phyloP scores from a whole-genome alignment of 2,888 invertebrate species.

The Ophion obscuratus region DNA sequence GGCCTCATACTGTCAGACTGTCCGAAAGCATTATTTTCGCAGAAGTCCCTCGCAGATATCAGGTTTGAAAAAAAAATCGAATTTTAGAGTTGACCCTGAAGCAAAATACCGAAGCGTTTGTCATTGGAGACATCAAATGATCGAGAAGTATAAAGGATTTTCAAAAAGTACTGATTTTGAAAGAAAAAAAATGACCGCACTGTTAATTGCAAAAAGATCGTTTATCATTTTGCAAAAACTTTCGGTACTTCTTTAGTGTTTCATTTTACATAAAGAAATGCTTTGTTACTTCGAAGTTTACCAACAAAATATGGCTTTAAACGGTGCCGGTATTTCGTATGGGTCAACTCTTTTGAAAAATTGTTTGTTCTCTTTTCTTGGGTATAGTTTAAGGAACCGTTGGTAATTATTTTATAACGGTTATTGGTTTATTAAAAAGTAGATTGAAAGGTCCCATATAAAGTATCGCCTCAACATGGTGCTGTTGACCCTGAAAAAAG shows the following conservation, averaged over 20 bases:
- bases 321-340: no score
- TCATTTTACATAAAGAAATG: neutral
- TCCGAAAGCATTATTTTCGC: neutral
- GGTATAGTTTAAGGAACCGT: no score
- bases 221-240: neutral
- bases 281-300: neutral
- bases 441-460: no score
- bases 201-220: neutral
- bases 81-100: neutral
- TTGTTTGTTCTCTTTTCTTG: no score
- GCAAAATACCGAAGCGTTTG: neutral
- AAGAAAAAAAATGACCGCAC: neutral
- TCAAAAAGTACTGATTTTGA: neutral
- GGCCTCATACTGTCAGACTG: neutral
- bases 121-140: neutral
- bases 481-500: no score
- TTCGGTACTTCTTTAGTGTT: neutral
- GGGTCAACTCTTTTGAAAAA: no score
- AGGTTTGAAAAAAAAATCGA: neutral
- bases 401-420: no score
- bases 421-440: no score
- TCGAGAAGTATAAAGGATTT: neutral
- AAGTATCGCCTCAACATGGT: no score
- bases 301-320: no score
- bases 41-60: neutral